Conservation (phyloP, 2,888 invertebrate genomes). For the Habroteleia sp. region DNA sequence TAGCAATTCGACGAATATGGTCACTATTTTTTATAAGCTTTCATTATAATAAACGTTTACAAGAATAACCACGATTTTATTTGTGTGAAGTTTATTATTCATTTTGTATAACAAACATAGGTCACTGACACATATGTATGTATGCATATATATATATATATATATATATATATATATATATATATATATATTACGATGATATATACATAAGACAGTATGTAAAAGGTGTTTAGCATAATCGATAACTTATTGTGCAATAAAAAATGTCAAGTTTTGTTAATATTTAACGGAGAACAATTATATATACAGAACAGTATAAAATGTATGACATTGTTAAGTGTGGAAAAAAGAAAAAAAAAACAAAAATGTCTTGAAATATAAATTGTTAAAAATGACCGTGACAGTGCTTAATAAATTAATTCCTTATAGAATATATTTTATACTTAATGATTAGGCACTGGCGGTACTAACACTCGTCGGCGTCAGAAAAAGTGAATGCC, state of each 20-base stretch:
- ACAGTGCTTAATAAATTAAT: neutral
- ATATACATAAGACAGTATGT: conserved; percentile 32
- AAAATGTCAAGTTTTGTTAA: conserved; percentile 40
- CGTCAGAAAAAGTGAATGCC: too few relatives aligned
- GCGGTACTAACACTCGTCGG: neutral
- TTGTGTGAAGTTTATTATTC: conserved; percentile 35
- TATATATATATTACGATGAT: conserved; percentile 24
- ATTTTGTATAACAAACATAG: conserved; percentile 35
- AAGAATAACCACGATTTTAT: conserved; percentile 32
- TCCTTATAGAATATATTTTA: conserved; percentile 12
- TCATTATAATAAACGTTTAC: conserved; percentile 24
- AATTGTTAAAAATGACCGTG: conserved; percentile 43
- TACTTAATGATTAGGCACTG: conserved; percentile 11
- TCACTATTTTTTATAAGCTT: conserved; percentile 37
- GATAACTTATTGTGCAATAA: conserved; percentile 59
- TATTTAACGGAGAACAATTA: conserved; percentile 29
- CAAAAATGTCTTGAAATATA: conserved; percentile 51
- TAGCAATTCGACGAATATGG: neutral
- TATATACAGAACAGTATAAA: conserved; percentile 44
- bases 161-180: conserved; percentile 1
- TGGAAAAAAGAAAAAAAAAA: conserved; percentile 23
- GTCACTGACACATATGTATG: conserved; percentile 29
- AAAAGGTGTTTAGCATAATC: conserved; percentile 47
- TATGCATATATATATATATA: conserved; percentile 15
- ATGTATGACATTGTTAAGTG: conserved; percentile 54